phyloP scores from a whole-genome alignment of 1,140 invertebrate species.

The Polyergus mexicanus region DNA sequence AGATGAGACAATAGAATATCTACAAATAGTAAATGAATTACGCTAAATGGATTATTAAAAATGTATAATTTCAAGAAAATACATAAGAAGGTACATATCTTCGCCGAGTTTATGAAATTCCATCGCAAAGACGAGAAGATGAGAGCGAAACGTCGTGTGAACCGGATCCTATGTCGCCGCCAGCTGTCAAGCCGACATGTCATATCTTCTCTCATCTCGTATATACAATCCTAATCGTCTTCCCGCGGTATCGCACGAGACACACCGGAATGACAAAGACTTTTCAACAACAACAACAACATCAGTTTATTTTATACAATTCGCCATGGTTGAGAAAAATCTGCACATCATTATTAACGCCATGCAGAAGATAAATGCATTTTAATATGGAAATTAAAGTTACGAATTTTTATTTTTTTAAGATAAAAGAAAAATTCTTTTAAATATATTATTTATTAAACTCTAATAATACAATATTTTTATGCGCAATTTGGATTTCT shows the following conservation, averaged over 20 bases:
- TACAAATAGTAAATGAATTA: background rate
- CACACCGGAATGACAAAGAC: background rate
- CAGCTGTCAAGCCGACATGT: conserved; percentile 46
- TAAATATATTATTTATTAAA: background rate
- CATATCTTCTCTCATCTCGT: conserved; percentile 29
- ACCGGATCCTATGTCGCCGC: conserved; percentile 54
- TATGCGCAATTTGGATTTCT: background rate
- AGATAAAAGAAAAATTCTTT: background rate
- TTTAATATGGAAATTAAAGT: background rate
- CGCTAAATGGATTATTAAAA: background rate
- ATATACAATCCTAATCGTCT: conserved; percentile 10
- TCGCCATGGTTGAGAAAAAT: background rate
- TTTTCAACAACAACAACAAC: no score
- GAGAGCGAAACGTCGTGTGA: conserved; percentile 39
- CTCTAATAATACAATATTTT: background rate
- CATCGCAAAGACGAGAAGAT: background rate
- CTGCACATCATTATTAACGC: background rate
- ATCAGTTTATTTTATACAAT: background rate
- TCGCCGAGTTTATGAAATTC: background rate
- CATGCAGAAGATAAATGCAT: background rate
- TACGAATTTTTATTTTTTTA: background rate
- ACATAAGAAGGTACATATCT: background rate
- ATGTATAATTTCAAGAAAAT: background rate
- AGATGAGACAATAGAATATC: background rate
- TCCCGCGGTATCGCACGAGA: background rate